Conservation (phyloP, 2,797 vertebrate species). For the Scyliorhinus canicula region DNA sequence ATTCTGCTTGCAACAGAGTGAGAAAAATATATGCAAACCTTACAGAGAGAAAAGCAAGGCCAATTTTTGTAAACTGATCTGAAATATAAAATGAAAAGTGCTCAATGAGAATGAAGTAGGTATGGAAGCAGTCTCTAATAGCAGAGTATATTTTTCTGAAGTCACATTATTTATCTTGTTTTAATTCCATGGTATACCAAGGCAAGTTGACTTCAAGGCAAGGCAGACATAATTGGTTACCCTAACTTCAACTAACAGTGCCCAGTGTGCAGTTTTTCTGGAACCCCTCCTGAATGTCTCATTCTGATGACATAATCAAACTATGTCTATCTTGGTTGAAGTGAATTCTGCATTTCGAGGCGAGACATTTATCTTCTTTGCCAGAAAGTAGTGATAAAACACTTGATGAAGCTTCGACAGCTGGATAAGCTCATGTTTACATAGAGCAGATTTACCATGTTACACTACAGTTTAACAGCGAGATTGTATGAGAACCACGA, state of each 20-base stretch:
- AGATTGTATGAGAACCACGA: background rate
- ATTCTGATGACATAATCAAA: background rate
- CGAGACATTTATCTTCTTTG: background rate
- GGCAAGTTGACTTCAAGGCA: background rate
- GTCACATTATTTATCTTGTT: background rate
- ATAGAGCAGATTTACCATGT: background rate
- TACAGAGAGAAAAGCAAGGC: background rate
- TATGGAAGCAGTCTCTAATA: background rate
- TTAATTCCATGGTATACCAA: background rate
- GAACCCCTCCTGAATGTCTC: background rate
- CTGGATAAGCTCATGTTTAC: slow-evolving; percentile 2
- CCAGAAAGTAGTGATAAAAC: slow-evolving; percentile 13
- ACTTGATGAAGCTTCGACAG: slow-evolving; percentile 14
- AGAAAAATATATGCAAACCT: background rate
- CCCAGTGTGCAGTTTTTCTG: background rate
- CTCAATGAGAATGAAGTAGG: background rate
- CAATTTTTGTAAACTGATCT: background rate
- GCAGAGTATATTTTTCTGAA: background rate
- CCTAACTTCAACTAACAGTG: background rate
- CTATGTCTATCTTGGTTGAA: background rate
- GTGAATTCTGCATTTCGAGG: background rate
- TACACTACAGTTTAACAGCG: background rate
- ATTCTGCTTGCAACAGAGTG: background rate
- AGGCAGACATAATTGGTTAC: background rate
- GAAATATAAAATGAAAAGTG: background rate